Base-by-base conservation (phyloP, 2,797 vertebrate species). In the Zenarchopterus dispar region DNA sequence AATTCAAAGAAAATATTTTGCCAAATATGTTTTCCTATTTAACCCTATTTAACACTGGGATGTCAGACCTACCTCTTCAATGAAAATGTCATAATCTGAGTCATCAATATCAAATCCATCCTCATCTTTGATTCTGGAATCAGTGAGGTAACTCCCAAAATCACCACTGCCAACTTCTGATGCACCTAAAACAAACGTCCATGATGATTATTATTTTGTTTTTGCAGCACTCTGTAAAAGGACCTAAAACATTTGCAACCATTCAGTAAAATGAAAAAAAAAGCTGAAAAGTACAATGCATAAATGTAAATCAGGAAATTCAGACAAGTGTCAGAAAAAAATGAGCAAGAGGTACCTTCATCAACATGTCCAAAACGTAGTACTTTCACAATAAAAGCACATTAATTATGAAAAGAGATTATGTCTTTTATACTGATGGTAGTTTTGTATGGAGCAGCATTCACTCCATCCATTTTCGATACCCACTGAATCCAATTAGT, bases 81-180 rank as follows among this genome's bases (percentile, higher is more conserved):
- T 95, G 67, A 96, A 96, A 58, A 96, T 77, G 69, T 97, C 97
- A 11, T 96, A 94, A 81, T 97, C 95, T 0, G 95, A 95, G 80
- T 97, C 95, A 23, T 98, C 96, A 0, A 94, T 69, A 51, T 92
- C 93, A 56, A 94, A 93, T 26, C 89, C 90, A 16, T 95, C 95
- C 0, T 95, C 95, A 31, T 96, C 95, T 56, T 85, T 85, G 52
- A 59, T 77, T 49, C 85, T 86, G 3, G 85, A 81, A 42, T 93
- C 87, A 6, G 94, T 94, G 78, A 90, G 23, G 44, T 95, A 96
- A 17, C 21, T 87, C 0, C 93, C 92, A 5, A 93, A 93, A 67
- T 67, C 93, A 56, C 95, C 96, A 33, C 96, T 97, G 78, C 95
- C 94, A 28, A 89, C 73, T 4, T 96, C 95, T 19, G 93, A 92